Evolutionary conservation across 1,140 invertebrate genomes (phyloP).

Genomic region (Drosophila ficusphila): DNA sequence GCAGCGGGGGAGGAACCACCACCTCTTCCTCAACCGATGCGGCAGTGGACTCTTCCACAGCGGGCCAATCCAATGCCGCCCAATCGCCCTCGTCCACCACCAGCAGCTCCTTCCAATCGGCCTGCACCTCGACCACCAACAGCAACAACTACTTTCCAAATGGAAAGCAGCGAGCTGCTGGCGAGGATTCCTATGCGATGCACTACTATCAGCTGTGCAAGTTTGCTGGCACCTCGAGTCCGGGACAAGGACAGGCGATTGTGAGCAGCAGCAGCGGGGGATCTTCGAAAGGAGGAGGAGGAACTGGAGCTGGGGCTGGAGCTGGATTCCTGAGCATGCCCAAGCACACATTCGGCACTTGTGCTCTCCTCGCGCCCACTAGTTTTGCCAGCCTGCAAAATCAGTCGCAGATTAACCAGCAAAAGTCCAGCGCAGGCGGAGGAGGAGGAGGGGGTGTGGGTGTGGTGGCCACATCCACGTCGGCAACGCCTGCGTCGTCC

Average conservation of each 20-base stretch:
- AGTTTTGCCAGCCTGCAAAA: slow-evolving; percentile 65
- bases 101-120: slow-evolving; percentile 64
- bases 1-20: not conserved
- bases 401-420: slow-evolving; percentile 24
- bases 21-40: slow-evolving; percentile 12
- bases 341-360: slow-evolving; percentile 82
- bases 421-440: slow-evolving; percentile 10
- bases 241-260: slow-evolving; percentile 58
- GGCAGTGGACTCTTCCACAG: slow-evolving; percentile 20
- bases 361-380: slow-evolving; percentile 72
- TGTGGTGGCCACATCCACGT: slow-evolving; percentile 33
- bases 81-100: slow-evolving; percentile 51
- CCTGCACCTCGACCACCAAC: slow-evolving; percentile 57
- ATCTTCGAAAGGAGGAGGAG: not conserved
- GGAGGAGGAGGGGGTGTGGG: not conserved
- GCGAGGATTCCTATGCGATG: slow-evolving; percentile 29
- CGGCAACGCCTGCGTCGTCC: slow-evolving; percentile 19
- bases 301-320: slow-evolving; percentile 10
- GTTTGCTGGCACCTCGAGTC: slow-evolving; percentile 42
- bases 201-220: slow-evolving; percentile 53
- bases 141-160: slow-evolving; percentile 47
- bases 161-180: slow-evolving; percentile 24
- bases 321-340: slow-evolving; percentile 59
- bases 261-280: slow-evolving; percentile 61
- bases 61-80: not conserved